Evolutionary conservation across 53 echinoderm and acorn worm genomes (phyloP).

Genomic region (Antedon mediterranea): DNA sequence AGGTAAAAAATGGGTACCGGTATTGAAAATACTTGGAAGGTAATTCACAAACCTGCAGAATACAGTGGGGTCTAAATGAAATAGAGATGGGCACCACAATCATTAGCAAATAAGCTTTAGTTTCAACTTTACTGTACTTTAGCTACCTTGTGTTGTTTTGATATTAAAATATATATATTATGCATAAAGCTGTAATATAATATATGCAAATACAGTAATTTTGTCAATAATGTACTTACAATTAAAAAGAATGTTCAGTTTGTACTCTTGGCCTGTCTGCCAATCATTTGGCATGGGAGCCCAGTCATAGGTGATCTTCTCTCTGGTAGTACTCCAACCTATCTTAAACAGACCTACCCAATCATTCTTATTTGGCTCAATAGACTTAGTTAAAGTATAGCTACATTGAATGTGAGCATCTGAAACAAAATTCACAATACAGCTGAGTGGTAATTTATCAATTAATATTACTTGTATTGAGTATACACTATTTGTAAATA

Average conservation of each 20-base stretch:
- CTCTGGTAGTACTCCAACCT: conserved; percentile 80
- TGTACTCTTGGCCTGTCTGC: conserved; percentile 31
- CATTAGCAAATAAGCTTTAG: too few relatives aligned
- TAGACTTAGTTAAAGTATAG: conserved; percentile 64
- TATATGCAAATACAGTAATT: too few relatives aligned
- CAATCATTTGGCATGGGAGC: conserved; percentile 53
- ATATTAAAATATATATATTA: too few relatives aligned
- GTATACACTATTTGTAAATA: background rate
- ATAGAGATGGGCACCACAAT: too few relatives aligned
- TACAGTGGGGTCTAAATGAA: too few relatives aligned
- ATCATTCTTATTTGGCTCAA: conserved; percentile 54
- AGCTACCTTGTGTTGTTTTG: too few relatives aligned
- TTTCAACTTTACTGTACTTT: too few relatives aligned
- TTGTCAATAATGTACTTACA: conserved; percentile 37
- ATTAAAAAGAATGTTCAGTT: conserved; percentile 48
- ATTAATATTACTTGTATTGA: too few relatives aligned
- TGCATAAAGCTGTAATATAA: too few relatives aligned
- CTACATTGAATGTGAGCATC: conserved; percentile 54
- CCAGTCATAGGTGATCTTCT: conserved; percentile 86
- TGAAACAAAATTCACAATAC: conserved; percentile 11
- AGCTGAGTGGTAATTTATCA: background rate
- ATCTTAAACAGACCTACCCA: conserved; percentile 92
- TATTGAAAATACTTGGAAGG: too few relatives aligned
- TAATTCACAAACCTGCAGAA: too few relatives aligned
- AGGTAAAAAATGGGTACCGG: too few relatives aligned